Evolutionary conservation across 2,888 invertebrate genomes (phyloP), one percentile per base, ranked within the genome.

Genomic region (Hirudinaria manillensis): DNA sequence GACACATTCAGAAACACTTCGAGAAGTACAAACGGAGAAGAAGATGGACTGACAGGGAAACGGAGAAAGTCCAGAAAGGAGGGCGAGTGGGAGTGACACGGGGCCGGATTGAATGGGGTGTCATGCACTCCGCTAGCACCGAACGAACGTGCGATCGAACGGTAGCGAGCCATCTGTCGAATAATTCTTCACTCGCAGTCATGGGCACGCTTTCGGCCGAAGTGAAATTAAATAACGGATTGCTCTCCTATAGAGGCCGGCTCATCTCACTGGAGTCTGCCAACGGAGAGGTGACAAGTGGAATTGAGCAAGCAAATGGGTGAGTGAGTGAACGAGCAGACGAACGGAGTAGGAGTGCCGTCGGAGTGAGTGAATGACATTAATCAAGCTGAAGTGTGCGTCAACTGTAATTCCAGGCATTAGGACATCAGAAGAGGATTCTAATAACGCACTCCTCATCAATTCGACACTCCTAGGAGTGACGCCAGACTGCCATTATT

Each of bases 221-320:
- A 61, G 61, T 61, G 61, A 61, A 61, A 61, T 61, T 61, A 61
- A 61, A 61, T 61, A 61, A 61, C 61, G 61, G 29, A 61, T 29
- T 29, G 61, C 61, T 27, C 19, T 61, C 61, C 61, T 61, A 61
- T 3, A 7, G 61, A 61, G 24, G 24, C 13, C 45, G 45, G 45
- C 45, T 45, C 45, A 45, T 45, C 45, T 45, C 45, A 45, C 45
- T 6, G 45, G 45, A 45, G 45, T 7, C 45, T 45, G 45, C 45
- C 45, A 45, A 45, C 45, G 45, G 16, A 45, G 45, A 45, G 45
- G 45, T 45, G 45, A 45, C 45, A 45, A 45, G 45, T 45, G 45
- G 45, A 7, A 45, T 45, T 45, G 45, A 10, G 13, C 45, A 45
- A 45, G 45, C 16, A 16, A 45, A 7, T 45, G 45, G 16, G 16